These are phyloP conservation scores for Buathra laborator DNA, from an alignment of 2,888 invertebrate genomes.

Conservation along the genomic window DNA sequence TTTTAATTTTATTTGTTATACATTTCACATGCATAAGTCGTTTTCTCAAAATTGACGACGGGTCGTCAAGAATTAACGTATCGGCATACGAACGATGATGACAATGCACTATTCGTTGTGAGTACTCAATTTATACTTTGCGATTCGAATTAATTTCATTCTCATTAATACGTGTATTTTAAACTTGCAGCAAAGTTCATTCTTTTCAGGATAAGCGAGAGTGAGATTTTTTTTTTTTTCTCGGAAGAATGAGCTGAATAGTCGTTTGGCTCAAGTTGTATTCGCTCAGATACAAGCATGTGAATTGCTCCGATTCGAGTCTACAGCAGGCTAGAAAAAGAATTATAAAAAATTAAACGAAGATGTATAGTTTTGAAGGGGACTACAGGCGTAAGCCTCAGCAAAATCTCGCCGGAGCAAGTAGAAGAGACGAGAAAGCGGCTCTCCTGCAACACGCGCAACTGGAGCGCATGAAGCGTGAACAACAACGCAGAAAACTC, in stretches of 20 bases:
- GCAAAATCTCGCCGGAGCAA: constrained; percentile 96
- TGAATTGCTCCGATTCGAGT: neutral
- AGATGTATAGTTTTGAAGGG: constrained; percentile 94
- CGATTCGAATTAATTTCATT: neutral
- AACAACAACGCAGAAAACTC: constrained; percentile 91
- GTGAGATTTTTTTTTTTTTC: neutral
- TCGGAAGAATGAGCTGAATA: constrained; percentile 1
- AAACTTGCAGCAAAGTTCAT: neutral
- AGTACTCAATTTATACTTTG: neutral
- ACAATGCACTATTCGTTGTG: constrained; percentile 51
- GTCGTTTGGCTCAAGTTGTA: neutral
- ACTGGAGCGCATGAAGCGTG: constrained; percentile 94
- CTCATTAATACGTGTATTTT: neutral
- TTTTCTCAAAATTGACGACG: neutral
- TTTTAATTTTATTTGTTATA: neutral
- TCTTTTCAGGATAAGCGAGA: neutral
- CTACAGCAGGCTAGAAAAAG: neutral
- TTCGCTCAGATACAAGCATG: neutral
- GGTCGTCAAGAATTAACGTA: constrained; percentile 5
- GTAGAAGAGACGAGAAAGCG: constrained; percentile 90
- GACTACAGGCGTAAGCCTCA: constrained; percentile 94
- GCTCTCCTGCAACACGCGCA: constrained; percentile 93
- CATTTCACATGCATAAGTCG: neutral
- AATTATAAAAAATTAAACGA: neutral
- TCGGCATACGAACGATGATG: constrained; percentile 28